Evolutionary conservation across 2,797 vertebrate genomes (phyloP).

Genomic region (Sebastes melanostomus): DNA sequence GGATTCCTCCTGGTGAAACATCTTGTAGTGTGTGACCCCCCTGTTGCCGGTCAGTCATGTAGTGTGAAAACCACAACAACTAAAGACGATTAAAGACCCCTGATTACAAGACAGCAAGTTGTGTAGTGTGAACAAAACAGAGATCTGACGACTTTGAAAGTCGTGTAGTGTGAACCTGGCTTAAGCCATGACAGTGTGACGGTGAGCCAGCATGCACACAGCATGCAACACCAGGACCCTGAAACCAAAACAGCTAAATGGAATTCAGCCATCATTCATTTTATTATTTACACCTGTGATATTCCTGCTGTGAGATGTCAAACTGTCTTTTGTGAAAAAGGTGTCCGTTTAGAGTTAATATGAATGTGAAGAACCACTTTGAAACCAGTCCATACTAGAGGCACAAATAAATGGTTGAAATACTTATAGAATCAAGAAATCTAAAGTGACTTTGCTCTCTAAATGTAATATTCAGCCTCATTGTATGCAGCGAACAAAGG

Average conservation of each 20-base stretch:
- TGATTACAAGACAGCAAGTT: too few species aligned
- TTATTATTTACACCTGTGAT: background rate
- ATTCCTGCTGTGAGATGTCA: background rate
- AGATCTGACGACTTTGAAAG: too few species aligned
- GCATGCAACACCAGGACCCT: conserved; percentile 3
- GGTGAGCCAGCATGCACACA: conserved; percentile 4
- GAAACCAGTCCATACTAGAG: conserved; percentile 9
- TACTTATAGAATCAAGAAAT: conserved; percentile 22
- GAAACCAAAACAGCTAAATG: conserved; percentile 7
- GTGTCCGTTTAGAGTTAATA: background rate
- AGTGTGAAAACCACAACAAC: too few species aligned
- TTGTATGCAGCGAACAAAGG: conserved; percentile 4
- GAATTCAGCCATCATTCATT: background rate
- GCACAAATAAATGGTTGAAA: conserved; percentile 37
- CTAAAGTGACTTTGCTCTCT: conserved; percentile 31
- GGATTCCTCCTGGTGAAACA: too few species aligned
- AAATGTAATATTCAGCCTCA: conserved; percentile 3
- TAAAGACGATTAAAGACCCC: too few species aligned
- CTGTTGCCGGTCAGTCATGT: too few species aligned
- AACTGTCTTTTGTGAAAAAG: background rate
- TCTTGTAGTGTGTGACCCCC: too few species aligned
- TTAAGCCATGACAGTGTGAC: background rate
- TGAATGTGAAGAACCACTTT: conserved; percentile 17
- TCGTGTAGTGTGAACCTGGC: too few species aligned
- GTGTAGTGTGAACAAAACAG: too few species aligned